These are phyloP conservation scores for Scaptomyza hsui DNA, from an alignment of 1,140 invertebrate species.

Conservation along the genomic window DNA sequence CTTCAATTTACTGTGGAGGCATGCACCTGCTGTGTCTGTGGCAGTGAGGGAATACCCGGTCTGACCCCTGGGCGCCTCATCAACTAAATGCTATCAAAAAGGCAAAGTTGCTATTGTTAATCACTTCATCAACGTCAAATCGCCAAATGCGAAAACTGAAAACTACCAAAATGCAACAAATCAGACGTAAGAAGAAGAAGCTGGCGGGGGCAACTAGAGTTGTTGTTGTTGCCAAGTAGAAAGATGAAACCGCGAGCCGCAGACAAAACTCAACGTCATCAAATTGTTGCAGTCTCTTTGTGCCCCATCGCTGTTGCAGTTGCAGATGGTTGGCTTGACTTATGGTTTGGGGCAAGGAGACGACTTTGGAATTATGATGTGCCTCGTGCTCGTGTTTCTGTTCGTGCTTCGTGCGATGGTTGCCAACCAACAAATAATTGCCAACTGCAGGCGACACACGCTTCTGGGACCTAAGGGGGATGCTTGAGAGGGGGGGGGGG, in stretches of 20 bases:
- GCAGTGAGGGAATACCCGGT: neutral
- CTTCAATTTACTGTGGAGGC: slow-evolving; percentile 5
- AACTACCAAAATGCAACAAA: slow-evolving; percentile 12
- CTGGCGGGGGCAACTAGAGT: neutral
- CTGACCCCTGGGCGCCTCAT: slow-evolving; percentile 44
- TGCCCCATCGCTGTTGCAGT: slow-evolving; percentile 20
- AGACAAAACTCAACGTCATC: slow-evolving; percentile 57
- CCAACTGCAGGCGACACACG: slow-evolving; percentile 24
- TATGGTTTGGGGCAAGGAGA: neutral
- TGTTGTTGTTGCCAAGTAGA: neutral
- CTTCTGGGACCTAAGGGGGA: neutral
- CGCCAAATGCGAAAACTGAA: slow-evolving; percentile 34
- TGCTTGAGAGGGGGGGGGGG: neutral
- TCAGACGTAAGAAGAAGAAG: neutral
- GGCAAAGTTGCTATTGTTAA: slow-evolving; percentile 48
- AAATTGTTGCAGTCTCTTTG: slow-evolving; percentile 57
- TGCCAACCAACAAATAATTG: slow-evolving; percentile 74
- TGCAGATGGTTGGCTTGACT: neutral
- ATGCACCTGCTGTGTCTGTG: slow-evolving; percentile 55
- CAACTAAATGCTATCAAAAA: slow-evolving; percentile 64
- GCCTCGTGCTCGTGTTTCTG: slow-evolving; percentile 50
- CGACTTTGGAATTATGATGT: slow-evolving; percentile 56
- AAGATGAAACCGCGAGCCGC: slow-evolving; percentile 2
- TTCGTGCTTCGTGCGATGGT: slow-evolving; percentile 36
- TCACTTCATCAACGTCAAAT: slow-evolving; percentile 76